Conservation (phyloP, 2,113 vertebrate genomes). For the Jaculus jaculus region DNA sequence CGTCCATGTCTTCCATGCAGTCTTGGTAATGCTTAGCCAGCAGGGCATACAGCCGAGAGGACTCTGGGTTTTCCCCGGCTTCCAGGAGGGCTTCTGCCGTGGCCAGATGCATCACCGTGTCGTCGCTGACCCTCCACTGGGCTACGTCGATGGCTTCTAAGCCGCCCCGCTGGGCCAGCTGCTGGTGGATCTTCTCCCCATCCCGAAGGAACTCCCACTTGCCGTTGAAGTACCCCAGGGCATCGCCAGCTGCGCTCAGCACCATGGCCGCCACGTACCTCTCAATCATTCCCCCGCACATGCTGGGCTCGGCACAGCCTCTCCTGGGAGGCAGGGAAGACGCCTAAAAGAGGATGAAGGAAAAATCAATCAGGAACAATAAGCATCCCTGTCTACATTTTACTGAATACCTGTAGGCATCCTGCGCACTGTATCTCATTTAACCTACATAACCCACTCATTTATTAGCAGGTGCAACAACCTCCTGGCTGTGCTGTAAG, state of each 20-base stretch:
- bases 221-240: slow-evolving; percentile 83
- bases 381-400: neutral
- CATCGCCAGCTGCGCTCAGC: slow-evolving; percentile 87
- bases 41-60: slow-evolving; percentile 79
- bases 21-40: slow-evolving; percentile 88
- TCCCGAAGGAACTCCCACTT: slow-evolving; percentile 85
- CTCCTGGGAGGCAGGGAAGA: neutral
- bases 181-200: slow-evolving; percentile 84
- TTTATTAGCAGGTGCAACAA: neutral
- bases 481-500: neutral
- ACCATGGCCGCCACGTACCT: slow-evolving; percentile 88
- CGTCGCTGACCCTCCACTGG: slow-evolving; percentile 86
- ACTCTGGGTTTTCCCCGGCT: slow-evolving; percentile 55
- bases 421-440: neutral
- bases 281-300: slow-evolving; percentile 70
- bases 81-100: slow-evolving; percentile 87
- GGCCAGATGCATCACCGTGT: slow-evolving; percentile 92
- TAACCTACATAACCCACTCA: neutral
- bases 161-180: slow-evolving; percentile 85
- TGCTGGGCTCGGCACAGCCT: neutral
- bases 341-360: neutral
- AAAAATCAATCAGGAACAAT: slow-evolving; percentile 23
- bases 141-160: slow-evolving; percentile 79
- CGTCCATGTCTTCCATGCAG: slow-evolving; percentile 88
- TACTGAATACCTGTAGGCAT: neutral